Conservation (phyloP, 2,797 vertebrate genomes). For the Mormyrops boulengeri region DNA sequence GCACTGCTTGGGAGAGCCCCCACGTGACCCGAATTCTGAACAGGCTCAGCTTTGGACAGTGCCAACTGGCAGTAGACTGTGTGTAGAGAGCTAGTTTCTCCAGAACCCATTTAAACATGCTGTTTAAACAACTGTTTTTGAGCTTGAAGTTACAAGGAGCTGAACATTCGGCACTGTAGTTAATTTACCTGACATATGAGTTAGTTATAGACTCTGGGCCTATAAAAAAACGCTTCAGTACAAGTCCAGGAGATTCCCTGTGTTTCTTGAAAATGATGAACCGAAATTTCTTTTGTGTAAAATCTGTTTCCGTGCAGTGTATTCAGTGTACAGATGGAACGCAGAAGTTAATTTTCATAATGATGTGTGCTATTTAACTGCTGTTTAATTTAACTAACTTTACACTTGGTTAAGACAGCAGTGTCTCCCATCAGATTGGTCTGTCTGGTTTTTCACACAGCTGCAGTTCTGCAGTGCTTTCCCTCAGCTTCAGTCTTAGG, state of each 20-base stretch:
- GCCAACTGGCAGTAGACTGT: not conserved
- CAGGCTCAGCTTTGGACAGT: not conserved
- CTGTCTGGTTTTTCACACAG: not conserved
- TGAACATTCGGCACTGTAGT: not conserved
- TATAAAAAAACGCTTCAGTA: not conserved
- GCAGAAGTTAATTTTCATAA: not conserved
- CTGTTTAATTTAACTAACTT: not conserved
- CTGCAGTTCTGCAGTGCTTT: not conserved
- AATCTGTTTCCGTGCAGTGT: not conserved
- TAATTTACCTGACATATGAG: not conserved
- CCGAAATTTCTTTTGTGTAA: not conserved
- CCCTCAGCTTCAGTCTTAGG: not conserved
- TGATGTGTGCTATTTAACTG: not conserved
- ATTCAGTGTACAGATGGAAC: not conserved
- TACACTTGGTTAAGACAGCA: not conserved
- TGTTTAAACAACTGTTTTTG: not conserved
- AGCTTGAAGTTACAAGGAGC: not conserved
- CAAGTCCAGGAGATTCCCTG: not conserved
- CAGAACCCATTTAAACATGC: not conserved
- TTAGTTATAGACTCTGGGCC: not conserved
- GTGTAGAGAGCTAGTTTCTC: not conserved
- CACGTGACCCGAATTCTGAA: conserved; percentile 10
- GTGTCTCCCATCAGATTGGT: not conserved
- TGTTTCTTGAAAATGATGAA: not conserved
- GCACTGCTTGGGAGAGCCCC: not conserved